These are phyloP conservation scores for Desmophyllum pertusum DNA, from an alignment of 92 coral and sea anemone genomes.

Conservation along the genomic window DNA sequence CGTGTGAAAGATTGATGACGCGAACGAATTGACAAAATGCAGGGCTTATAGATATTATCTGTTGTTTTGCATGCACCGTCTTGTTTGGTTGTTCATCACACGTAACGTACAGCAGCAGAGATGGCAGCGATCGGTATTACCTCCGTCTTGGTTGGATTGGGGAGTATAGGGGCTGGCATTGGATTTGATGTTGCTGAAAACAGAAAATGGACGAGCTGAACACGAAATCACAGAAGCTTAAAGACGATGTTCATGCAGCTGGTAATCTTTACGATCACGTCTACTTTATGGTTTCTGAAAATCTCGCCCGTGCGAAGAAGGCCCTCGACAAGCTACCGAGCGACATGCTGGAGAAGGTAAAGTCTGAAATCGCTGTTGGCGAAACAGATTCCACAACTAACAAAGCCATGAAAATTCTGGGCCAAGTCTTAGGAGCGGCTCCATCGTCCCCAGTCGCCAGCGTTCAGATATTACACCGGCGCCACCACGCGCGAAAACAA, in stretches of 20 bases:
- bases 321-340: conserved; percentile 1
- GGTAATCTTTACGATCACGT: conserved; percentile 49
- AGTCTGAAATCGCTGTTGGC: not conserved
- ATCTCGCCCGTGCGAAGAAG: conserved; percentile 14
- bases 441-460: too few relatives aligned
- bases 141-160: not conserved
- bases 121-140: not conserved
- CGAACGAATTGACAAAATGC: too few relatives aligned
- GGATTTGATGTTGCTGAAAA: conserved; percentile 61
- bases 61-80: not conserved
- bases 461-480: too few relatives aligned
- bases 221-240: conserved; percentile 15
- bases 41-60: too few relatives aligned
- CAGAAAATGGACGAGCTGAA: conserved; percentile 46
- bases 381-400: not conserved
- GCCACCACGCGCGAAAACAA: too few relatives aligned
- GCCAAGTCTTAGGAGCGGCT: not conserved
- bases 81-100: too few relatives aligned
- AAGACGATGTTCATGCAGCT: conserved; percentile 26
- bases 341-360: not conserved
- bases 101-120: not conserved
- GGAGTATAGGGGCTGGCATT: conserved; percentile 46
- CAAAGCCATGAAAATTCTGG: conserved; percentile 5
- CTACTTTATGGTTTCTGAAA: conserved; percentile 46
- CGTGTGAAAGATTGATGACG: too few relatives aligned